Percentiles rank a stretch among this genome's conserved stretches.
Evolutionary conservation across 2,888 invertebrate genomes (phyloP).

Genomic region (Tetranychus truncatus): DNA sequence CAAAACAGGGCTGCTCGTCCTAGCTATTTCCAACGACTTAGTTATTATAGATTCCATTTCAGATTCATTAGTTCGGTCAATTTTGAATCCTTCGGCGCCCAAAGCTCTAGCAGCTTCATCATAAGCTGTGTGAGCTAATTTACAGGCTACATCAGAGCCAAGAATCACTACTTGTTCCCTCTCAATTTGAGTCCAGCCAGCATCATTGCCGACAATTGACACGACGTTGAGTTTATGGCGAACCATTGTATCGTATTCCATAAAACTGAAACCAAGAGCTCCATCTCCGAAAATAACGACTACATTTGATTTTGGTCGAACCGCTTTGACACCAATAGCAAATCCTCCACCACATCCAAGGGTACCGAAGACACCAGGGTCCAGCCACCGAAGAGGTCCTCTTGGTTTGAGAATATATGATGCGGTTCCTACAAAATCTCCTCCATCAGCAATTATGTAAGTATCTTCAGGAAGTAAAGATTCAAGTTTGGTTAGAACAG

Average conservation of each 20-base stretch:
- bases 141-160: conserved; percentile 39
- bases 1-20: conserved; percentile 35
- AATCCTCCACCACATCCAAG: conserved; percentile 47
- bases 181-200: conserved; percentile 44
- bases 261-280: conserved; percentile 41
- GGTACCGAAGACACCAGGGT: conserved; percentile 44
- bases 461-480: conserved; percentile 37
- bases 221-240: conserved; percentile 40
- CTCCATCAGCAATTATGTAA: conserved; percentile 43
- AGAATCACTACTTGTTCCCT: conserved; percentile 42
- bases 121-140: conserved; percentile 39
- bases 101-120: conserved; percentile 39
- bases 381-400: conserved; percentile 39
- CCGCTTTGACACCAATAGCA: conserved; percentile 42
- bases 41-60: conserved; percentile 17
- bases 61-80: conserved; percentile 30
- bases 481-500: conserved; percentile 38
- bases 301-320: conserved; percentile 36
- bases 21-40: neutral
- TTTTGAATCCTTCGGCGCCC: conserved; percentile 38
- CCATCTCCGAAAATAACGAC: conserved; percentile 43
- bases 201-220: conserved; percentile 44
- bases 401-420: conserved; percentile 42
- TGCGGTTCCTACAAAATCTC: conserved; percentile 44
- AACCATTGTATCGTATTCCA: conserved; percentile 42